Conservation (phyloP, 2,797 vertebrate species). For the Enteromius fasciolatus region DNA sequence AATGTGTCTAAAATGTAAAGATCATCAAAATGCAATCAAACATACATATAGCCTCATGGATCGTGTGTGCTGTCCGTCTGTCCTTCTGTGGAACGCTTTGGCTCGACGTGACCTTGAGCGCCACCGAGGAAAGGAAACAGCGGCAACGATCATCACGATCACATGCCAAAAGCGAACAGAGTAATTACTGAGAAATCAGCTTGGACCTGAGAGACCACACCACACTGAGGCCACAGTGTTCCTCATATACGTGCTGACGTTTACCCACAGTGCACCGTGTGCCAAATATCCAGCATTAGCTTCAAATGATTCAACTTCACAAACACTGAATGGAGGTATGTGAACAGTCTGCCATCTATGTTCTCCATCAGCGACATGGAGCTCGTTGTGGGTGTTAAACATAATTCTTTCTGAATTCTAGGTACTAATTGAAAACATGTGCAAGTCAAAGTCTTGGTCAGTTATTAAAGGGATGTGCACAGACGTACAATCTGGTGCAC, state of each 20-base stretch:
- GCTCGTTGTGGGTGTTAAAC: constrained; percentile 74
- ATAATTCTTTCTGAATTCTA: constrained; percentile 72
- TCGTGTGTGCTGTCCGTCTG: not conserved
- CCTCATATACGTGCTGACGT: constrained; percentile 46
- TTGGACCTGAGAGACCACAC: constrained; percentile 50
- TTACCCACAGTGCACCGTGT: constrained; percentile 34
- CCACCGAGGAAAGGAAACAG: constrained; percentile 46
- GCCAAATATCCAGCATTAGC: constrained; percentile 47
- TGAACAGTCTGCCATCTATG: constrained; percentile 24
- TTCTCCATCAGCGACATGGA: constrained; percentile 61
- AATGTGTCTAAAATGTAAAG: not conserved
- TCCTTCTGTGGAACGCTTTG: constrained; percentile 26
- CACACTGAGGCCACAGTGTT: constrained; percentile 51
- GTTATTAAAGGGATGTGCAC: constrained; percentile 18
- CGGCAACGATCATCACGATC: constrained; percentile 30
- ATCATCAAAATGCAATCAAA: not conserved
- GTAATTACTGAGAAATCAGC: constrained; percentile 54
- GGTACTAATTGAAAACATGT: constrained; percentile 75
- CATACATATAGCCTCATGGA: not conserved
- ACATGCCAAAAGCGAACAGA: constrained; percentile 45
- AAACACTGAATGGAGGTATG: constrained; percentile 14
- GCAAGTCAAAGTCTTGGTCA: constrained; percentile 55
- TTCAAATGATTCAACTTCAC: constrained; percentile 34
- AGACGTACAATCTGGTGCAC: constrained; percentile 1
- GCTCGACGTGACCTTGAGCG: constrained; percentile 19